phyloP scores from a whole-genome alignment of 1,140 invertebrate species.

The Caenorhabditis elegans region DNA sequence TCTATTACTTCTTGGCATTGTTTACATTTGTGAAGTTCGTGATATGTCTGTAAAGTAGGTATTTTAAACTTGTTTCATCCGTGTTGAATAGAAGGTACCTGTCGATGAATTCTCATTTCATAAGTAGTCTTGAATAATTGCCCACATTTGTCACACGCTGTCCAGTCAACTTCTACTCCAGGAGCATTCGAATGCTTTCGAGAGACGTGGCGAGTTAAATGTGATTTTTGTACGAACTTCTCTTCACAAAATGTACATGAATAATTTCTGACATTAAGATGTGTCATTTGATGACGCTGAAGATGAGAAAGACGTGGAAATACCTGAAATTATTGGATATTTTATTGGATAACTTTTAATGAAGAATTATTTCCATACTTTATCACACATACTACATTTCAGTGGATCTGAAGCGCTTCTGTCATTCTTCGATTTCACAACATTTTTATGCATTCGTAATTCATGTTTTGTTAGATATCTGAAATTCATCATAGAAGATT shows the following conservation, averaged over 20 bases:
- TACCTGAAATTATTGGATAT: conserved; percentile 15
- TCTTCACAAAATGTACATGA: conserved; percentile 18
- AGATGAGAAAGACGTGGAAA: conserved; percentile 44
- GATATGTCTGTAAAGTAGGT: background rate
- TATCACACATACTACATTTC: conserved; percentile 35
- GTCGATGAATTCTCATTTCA: background rate
- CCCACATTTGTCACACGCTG: conserved; percentile 9
- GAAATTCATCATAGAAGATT: no score
- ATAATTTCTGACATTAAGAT: conserved; percentile 27
- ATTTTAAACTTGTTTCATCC: background rate
- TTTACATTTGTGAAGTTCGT: conserved; percentile 1
- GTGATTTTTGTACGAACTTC: conserved; percentile 39
- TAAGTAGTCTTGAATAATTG: background rate
- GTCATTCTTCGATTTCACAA: background rate
- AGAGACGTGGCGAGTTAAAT: conserved; percentile 18
- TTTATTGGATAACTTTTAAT: no score
- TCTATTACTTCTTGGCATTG: background rate
- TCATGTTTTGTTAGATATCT: conserved; percentile 41
- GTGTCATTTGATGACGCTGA: conserved; percentile 33
- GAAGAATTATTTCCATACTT: background rate
- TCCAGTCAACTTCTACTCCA: background rate
- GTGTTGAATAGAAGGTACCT: background rate
- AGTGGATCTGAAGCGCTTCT: background rate
- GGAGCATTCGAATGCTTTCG: conserved; percentile 31
- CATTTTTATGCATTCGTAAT: conserved; percentile 28